These are phyloP conservation scores for Miltochrista miniata DNA, from an alignment of 2,888 invertebrate genomes.

Conservation along the genomic window DNA sequence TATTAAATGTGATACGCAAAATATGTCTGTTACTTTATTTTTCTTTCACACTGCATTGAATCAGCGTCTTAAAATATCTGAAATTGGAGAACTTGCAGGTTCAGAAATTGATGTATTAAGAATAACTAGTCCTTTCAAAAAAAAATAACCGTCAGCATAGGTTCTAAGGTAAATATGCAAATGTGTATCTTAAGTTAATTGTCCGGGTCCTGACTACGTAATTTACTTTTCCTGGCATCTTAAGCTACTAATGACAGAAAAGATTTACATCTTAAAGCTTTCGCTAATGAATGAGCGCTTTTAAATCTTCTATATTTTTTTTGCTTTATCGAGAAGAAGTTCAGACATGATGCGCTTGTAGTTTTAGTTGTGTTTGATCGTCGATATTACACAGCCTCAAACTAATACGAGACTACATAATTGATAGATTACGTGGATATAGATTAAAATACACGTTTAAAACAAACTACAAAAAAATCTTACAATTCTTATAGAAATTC, in stretches of 20 bases:
- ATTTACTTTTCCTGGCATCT: slow-evolving; percentile 18
- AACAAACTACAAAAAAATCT: no score
- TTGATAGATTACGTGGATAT: no score
- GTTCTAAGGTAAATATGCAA: background rate
- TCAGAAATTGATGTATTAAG: background rate
- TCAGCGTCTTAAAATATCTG: no score
- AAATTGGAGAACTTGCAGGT: no score
- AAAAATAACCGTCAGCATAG: background rate
- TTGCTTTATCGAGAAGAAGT: background rate
- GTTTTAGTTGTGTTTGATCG: no score
- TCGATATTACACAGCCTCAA: no score
- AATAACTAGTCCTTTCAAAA: background rate
- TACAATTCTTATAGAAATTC: no score
- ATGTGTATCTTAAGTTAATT: background rate
- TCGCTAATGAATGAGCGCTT: background rate
- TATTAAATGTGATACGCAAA: no score
- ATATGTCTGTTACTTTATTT: no score
- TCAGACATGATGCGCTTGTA: background rate
- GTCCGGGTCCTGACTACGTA: slow-evolving; percentile 2
- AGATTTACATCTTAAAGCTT: slow-evolving; percentile 20
- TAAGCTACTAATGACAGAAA: slow-evolving; percentile 28
- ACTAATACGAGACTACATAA: no score
- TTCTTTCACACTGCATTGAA: no score
- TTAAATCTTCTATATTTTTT: background rate
- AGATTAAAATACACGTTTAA: no score